These are phyloP conservation scores for Pseudochirops cupreus DNA, from an alignment of 2,797 vertebrate genomes.

Conservation along the genomic window DNA sequence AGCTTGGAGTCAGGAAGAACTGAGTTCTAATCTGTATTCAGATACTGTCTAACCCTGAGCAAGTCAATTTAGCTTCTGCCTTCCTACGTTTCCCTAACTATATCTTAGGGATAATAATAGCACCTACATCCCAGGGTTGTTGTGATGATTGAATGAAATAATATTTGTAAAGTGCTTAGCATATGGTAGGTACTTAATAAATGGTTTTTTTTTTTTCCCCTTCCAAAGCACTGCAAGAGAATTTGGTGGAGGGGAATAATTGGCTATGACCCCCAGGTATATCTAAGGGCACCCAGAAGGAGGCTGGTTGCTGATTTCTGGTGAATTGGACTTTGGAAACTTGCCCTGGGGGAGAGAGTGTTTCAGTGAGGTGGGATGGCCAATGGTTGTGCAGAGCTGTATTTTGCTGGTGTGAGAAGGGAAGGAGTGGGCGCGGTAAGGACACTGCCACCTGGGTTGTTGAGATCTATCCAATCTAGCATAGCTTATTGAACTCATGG, in stretches of 20 bases:
- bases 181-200: neutral
- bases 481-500: neutral
- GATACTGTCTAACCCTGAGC: neutral
- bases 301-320: neutral
- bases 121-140: neutral
- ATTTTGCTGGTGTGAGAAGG: neutral
- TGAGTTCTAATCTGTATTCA: neutral
- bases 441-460: neutral
- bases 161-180: neutral
- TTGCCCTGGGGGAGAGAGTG: neutral
- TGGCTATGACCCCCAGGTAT: neutral
- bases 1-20: neutral
- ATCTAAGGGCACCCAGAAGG: neutral
- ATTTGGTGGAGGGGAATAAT: neutral
- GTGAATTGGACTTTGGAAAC: neutral
- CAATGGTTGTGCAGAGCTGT: neutral
- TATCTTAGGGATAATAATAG: neutral
- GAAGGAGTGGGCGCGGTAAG: neutral
- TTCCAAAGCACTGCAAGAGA: neutral
- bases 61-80: neutral
- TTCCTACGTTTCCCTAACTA: neutral
- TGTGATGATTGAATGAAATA: neutral
- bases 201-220: neutral
- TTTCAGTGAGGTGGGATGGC: neutral
- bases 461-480: neutral